Base-by-base conservation (phyloP, 2,888 invertebrate genomes). In the Lapara coniferarum region DNA sequence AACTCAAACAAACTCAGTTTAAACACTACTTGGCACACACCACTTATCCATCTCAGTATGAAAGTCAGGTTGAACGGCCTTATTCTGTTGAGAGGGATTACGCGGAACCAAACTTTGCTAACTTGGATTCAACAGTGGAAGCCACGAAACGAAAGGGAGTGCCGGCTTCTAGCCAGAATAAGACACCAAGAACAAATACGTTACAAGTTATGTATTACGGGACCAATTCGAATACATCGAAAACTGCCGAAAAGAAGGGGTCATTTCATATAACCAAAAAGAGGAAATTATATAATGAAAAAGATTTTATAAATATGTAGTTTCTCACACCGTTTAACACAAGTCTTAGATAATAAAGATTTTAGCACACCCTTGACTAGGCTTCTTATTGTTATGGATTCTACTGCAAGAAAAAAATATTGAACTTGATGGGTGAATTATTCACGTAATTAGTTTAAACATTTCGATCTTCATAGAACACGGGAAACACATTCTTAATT, bases 1-100 rank as follows among this genome's bases (percentile, higher is more conserved):
- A 92, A 87, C 78, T 91, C 0, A 93, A 91, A 73, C 91, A 92
- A 71, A 89, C 78, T 69, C 88, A 92, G 73, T 93, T 93, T 77
- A 92, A 92, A 72, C 88, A 92, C 74, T 92, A 89, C 72, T 80
- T 93, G 55, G 89, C 86, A 0, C 89, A 91, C 69, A 89, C 76
- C 73, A 79, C 81, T 30, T 87, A 88, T 71, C 73, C 87, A 1
- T 83, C 88, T 0, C 88, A 89, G 69, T 87, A 82, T 59, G 90
- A 90, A 73, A 86, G 78, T 68, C 87, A 85, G 75, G 91, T 87
- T 14, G 92, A 91, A 77, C 81, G 89, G 49, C 92, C 92, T 0
- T 93, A 92, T 77, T 91, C 92, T 7, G 81, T 80, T 0, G 83
- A 81, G 58, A 81, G 81, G 53, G 84, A 87, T 46, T 88, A 85